Conservation (phyloP, 2,888 invertebrate species). For the Cataglyphis albicans region DNA sequence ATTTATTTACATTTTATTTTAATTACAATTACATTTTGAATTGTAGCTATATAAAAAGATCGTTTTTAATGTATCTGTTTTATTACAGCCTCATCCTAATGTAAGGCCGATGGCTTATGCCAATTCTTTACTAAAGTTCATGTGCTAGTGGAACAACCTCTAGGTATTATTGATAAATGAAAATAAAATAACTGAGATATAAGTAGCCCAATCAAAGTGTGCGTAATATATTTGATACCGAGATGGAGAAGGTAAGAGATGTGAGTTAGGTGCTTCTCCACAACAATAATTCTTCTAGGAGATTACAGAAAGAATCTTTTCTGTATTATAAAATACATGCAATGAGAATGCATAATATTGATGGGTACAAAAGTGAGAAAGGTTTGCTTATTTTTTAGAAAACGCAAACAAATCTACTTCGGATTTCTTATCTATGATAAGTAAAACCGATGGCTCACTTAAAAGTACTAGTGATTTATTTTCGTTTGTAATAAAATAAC, state of each 20-base stretch:
- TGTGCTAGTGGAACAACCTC: conserved; percentile 88
- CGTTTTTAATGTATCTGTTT: conserved; percentile 41
- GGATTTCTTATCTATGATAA: conserved; percentile 62
- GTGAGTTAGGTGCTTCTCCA: conserved; percentile 73
- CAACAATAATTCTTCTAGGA: conserved; percentile 77
- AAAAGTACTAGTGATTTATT: conserved; percentile 51
- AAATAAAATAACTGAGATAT: conserved; percentile 75
- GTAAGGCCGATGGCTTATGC: conserved; percentile 99
- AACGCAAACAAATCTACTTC: conserved; percentile 55
- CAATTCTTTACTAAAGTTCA: conserved; percentile 92
- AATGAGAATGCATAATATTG: conserved; percentile 70
- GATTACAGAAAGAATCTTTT: conserved; percentile 66
- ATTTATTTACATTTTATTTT: conserved; percentile 42
- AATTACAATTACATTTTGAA: neutral
- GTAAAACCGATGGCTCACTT: conserved; percentile 43
- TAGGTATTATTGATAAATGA: conserved; percentile 77
- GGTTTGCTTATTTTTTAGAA: conserved; percentile 67
- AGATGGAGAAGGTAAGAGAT: conserved; percentile 75
- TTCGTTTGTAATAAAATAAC: conserved; percentile 54
- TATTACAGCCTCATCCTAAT: conserved; percentile 96
- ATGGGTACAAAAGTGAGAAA: conserved; percentile 72
- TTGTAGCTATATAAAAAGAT: conserved; percentile 33
- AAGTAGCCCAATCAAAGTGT: conserved; percentile 83
- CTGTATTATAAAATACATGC: conserved; percentile 71
- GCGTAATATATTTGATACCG: conserved; percentile 84